A percentile compares a stretch with the other conserved stretches of the same genome.
These are phyloP conservation scores for Palaemon carinicauda DNA, from an alignment of 1,140 invertebrate genomes.

Conservation along the genomic window DNA sequence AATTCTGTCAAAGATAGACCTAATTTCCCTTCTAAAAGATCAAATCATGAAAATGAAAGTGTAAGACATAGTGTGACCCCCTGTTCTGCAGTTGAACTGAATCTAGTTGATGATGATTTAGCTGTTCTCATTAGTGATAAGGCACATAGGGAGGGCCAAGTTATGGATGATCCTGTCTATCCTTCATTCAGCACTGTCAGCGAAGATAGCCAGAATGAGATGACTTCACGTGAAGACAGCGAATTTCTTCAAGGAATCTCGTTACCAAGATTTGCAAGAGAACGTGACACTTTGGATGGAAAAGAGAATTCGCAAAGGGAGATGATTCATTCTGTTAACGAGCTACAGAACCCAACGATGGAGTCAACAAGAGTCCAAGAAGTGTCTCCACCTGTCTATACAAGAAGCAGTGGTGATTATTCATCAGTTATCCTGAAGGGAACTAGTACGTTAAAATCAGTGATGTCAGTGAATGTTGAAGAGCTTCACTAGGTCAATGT, in stretches of 20 bases:
- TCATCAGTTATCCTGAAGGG: not conserved
- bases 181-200: not conserved
- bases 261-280: not conserved
- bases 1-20: too few species aligned
- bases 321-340: not conserved
- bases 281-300: not conserved
- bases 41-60: not conserved
- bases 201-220: not conserved
- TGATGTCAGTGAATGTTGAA: too few species aligned
- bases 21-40: too few species aligned
- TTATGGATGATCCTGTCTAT: not conserved
- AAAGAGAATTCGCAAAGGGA: not conserved
- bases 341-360: not conserved
- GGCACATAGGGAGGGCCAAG: too few species aligned
- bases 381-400: not conserved
- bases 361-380: constrained; percentile 15
- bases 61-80: not conserved
- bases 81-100: not conserved
- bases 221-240: not conserved
- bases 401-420: not conserved
- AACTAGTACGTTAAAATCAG: too few species aligned
- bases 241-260: not conserved
- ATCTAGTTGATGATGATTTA: not conserved
- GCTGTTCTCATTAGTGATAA: not conserved
- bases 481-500: too few species aligned